Conservation (phyloP, 2,888 invertebrate genomes). For the Pinctada fucata region DNA sequence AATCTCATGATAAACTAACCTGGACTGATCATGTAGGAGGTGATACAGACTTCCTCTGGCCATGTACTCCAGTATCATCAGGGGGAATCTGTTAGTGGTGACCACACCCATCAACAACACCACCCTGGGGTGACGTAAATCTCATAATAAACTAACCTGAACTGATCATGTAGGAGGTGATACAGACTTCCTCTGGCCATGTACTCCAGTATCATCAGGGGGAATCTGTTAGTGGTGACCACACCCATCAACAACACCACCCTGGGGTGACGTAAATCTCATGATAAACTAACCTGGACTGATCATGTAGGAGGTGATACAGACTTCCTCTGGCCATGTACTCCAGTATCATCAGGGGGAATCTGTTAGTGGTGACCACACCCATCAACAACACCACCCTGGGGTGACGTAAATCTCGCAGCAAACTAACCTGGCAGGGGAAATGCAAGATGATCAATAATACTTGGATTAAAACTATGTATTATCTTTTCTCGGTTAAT, state of each 20-base stretch:
- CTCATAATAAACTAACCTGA: constrained; percentile 70
- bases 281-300: constrained; percentile 64
- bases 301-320: constrained; percentile 62
- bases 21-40: constrained; percentile 60
- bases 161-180: constrained; percentile 60
- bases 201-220: constrained; percentile 71
- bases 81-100: constrained; percentile 59
- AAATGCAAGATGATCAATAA: too few species aligned
- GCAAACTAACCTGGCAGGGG: constrained; percentile 64
- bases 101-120: constrained; percentile 71
- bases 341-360: constrained; percentile 71
- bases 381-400: constrained; percentile 71
- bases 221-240: constrained; percentile 61
- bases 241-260: constrained; percentile 72
- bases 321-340: constrained; percentile 71
- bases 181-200: constrained; percentile 70
- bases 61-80: constrained; percentile 73
- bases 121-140: constrained; percentile 69
- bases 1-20: constrained; percentile 68
- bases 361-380: constrained; percentile 62
- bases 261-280: constrained; percentile 69
- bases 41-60: constrained; percentile 66
- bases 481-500: too few species aligned
- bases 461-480: too few species aligned
- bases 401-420: constrained; percentile 70